Evolutionary conservation across 2,888 invertebrate species (phyloP).

Genomic region (Drosophila fulvimacula): DNA sequence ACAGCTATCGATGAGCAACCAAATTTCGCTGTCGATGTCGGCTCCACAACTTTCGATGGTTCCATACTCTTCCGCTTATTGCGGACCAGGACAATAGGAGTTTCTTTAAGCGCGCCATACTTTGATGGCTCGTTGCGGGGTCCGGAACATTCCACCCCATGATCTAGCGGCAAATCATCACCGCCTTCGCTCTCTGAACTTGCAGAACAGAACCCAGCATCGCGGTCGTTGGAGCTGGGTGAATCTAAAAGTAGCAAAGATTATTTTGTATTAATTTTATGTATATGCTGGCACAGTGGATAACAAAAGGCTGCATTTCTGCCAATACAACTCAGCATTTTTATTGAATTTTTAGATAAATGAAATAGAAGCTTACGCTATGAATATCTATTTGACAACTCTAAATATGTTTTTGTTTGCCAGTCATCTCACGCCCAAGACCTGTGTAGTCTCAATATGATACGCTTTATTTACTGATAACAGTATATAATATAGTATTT

Average conservation of each 20-base stretch:
- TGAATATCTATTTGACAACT: no score
- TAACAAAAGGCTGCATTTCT: no score
- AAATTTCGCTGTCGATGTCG: slow-evolving; percentile 12
- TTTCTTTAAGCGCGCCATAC: slow-evolving; percentile 87
- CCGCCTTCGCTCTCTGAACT: slow-evolving; percentile 85
- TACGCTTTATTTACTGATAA: background rate
- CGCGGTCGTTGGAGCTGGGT: slow-evolving; percentile 85
- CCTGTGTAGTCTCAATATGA: background rate
- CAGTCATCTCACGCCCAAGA: background rate
- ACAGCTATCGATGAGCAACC: slow-evolving; percentile 1
- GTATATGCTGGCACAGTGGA: no score
- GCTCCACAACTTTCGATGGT: slow-evolving; percentile 87
- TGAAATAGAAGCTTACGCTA: background rate
- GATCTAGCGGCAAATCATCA: slow-evolving; percentile 87
- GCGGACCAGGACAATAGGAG: slow-evolving; percentile 86
- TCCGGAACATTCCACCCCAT: slow-evolving; percentile 70
- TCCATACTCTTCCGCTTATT: slow-evolving; percentile 90
- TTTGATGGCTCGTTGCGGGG: slow-evolving; percentile 88
- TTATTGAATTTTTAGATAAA: background rate
- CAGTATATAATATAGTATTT: background rate
- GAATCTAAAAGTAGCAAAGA: slow-evolving; percentile 78
- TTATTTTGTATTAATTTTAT: background rate
- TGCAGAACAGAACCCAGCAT: slow-evolving; percentile 91
- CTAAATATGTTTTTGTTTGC: background rate
- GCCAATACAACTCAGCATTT: background rate